Percentiles rank a stretch among this genome's conserved stretches.
phyloP scores from a whole-genome alignment of 2,888 invertebrate genomes.

The Gibbula magus region DNA sequence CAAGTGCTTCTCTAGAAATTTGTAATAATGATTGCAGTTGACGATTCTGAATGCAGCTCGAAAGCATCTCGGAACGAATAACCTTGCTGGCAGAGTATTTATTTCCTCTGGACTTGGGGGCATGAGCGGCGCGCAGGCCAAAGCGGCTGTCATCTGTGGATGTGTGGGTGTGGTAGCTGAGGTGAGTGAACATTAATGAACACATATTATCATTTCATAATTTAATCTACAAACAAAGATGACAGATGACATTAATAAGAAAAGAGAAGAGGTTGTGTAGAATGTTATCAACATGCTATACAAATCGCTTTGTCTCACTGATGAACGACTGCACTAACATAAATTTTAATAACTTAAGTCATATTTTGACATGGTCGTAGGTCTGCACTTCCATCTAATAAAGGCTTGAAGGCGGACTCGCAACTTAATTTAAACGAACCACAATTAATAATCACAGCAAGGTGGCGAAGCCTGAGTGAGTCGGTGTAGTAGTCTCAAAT shows the following conservation, averaged over 20 bases:
- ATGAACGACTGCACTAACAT: no score
- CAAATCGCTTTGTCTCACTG: no score
- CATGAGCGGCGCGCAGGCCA: conserved; percentile 81
- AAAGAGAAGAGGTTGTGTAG: background rate
- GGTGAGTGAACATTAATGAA: conserved; percentile 65
- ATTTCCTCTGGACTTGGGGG: conserved; percentile 80
- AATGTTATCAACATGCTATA: background rate
- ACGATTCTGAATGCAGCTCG: conserved; percentile 80
- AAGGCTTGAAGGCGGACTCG: no score
- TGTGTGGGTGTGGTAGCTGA: conserved; percentile 81
- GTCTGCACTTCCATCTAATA: no score
- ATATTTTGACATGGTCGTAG: no score
- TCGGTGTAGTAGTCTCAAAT: no score
- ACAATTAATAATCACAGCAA: no score
- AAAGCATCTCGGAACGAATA: conserved; percentile 76
- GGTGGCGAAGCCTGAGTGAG: no score
- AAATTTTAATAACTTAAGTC: no score
- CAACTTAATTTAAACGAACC: no score
- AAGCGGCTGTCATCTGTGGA: conserved; percentile 80
- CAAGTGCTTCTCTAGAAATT: background rate
- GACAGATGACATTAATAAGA: background rate
- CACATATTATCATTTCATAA: no score
- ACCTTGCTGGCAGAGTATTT: conserved; percentile 78
- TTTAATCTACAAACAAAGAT: background rate
- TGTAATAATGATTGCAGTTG: conserved; percentile 76